Base-by-base conservation (phyloP, 2,113 vertebrate species). In the Sclerurus mexicanus region DNA sequence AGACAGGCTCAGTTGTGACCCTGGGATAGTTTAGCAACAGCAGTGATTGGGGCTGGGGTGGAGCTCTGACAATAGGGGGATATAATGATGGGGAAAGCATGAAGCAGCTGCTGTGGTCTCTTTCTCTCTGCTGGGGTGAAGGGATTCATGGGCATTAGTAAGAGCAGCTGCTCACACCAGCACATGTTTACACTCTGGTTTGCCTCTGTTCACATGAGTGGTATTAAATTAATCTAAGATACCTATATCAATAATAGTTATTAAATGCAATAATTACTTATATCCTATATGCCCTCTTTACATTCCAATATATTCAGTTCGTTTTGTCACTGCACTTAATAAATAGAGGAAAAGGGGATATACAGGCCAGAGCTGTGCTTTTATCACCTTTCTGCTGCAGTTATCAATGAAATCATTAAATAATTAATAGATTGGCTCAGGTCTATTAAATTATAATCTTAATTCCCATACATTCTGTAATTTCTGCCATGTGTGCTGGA, bases 351-450 rank as follows among this genome's bases (percentile, higher is more conserved):
- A 93, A 64, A 60, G 93, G 75, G 87, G 80, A 71, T 95, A 95
- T 97, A 90, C 64, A 81, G 84, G 94, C 96, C 90, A 93, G 95
- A 69, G 84, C 91, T 75, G 50, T 39, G 68, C 89, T 90, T 89
- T 89, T 92, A 84, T 90, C 96, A 92, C 87, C 80, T 66, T 95
- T 93, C 90, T 0, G 3, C 94, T 87, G 87, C 2, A 14, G 89
- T 79, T 96, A 91, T 96, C 97, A 97, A 91, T 97, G 97, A 97
- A 97, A 95, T 91, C 95, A 85, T 95, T 97, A 96, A 96, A 96
- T 95, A 96, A 95, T 93, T 87, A 97, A 96, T 71, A 82, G 95
- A 89, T 95, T 93, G 96, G 86, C 93, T 92, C 82, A 79, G 94
- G 60, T 80, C 56, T 92, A 71, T 77, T 95, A 86, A 94, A 82